phyloP scores from a whole-genome alignment of 2,113 vertebrate species.

The Siniperca chuatsi region DNA sequence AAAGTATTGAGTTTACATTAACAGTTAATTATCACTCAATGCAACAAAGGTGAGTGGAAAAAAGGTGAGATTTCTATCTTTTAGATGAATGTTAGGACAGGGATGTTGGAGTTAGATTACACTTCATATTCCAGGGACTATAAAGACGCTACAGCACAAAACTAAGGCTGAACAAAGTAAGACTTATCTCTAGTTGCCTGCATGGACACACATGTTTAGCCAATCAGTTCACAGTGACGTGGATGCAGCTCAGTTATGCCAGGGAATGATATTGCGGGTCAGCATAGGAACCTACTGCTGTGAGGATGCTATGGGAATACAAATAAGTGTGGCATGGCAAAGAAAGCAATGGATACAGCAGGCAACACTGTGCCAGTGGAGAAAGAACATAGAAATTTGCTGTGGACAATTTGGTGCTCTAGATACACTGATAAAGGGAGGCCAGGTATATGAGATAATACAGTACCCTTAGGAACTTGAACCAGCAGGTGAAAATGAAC shows the following conservation, averaged over 20 bases:
- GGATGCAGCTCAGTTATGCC: slow-evolving; percentile 36
- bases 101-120: slow-evolving; percentile 4
- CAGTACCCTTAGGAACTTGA: not conserved
- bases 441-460: not conserved
- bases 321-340: slow-evolving; percentile 47
- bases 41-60: not conserved
- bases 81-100: not conserved
- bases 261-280: slow-evolving; percentile 41
- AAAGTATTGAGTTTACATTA: not conserved
- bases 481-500: slow-evolving; percentile 24
- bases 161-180: slow-evolving; percentile 5
- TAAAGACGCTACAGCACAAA: slow-evolving; percentile 11
- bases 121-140: not conserved
- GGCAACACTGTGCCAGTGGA: slow-evolving; percentile 3
- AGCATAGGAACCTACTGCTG: slow-evolving; percentile 46
- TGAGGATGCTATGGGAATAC: slow-evolving; percentile 58
- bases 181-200: not conserved
- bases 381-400: slow-evolving; percentile 7
- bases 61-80: not conserved
- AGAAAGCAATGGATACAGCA: slow-evolving; percentile 20
- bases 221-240: slow-evolving; percentile 45
- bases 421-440: slow-evolving; percentile 16
- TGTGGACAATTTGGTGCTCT: not conserved
- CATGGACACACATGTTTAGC: slow-evolving; percentile 32
- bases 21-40: slow-evolving; percentile 20